Evolutionary conservation across 2,113 vertebrate genomes (phyloP), one percentile per base, ranked within the genome.

Genomic region (Typhlomys cinereus): DNA sequence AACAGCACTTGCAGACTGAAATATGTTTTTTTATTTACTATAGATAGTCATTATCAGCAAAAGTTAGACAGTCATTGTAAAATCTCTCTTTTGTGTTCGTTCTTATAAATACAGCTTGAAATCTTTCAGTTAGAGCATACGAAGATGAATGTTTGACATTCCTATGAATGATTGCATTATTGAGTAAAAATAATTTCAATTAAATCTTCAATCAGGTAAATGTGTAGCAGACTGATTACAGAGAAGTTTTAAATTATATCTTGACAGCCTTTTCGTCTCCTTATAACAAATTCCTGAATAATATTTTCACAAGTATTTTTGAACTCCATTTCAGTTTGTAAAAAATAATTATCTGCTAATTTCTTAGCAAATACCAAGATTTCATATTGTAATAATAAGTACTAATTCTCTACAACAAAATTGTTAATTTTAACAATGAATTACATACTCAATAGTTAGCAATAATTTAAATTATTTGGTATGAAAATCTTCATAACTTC

Each of bases 291-390:
- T 74, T 64, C 1, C 13, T 78, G n/a, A 93, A 59, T 87, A 64
- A 79, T 91, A 87, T 85, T 88, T 88, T 87, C 34, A 66, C 9
- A 29, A 59, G 6, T 29, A 1, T 44, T 29, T 66, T 85, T 27
- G n/a, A 66, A 92, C 15, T 18, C 11, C 7, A 74, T 41, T 90
- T n/a, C 2, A 85, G 86, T 90, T 41, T 7, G 13, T 94, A 94
- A 88, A n/a, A 73, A 78, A 92, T 88, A 97, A 92, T 92, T 91
- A 54, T 67, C 73, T 96, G 1, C 0, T 78, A 93, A 88, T 95
- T 93, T 91, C 69, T 93, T 94, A 85, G 18, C 41, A 97, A 96
- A 91, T 95, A 9, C 88, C 96, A 96, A 91, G 39, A 95, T 95
- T 95, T 46, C 27, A 88, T 1, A 85, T 3, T 90, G 95, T 96